These are phyloP conservation scores for Papilio demoleus DNA, from an alignment of 2,888 invertebrate genomes.

Conservation along the genomic window DNA sequence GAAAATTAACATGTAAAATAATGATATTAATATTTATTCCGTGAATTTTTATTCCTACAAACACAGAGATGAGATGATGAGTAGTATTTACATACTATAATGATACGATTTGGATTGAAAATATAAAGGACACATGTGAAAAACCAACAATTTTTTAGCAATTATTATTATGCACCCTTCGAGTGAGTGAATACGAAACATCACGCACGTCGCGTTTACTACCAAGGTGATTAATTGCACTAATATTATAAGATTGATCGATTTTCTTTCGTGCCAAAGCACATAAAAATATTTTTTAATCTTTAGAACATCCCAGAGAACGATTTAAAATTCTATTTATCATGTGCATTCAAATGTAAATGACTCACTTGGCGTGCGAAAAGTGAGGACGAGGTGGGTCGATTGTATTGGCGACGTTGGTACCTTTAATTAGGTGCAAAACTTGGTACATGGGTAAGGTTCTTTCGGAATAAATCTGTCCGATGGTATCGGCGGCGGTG, in stretches of 20 bases:
- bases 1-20: conserved; percentile 10
- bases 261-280: conserved; percentile 50
- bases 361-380: conserved; percentile 70
- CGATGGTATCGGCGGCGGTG: conserved; percentile 62
- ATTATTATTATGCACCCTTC: conserved; percentile 55
- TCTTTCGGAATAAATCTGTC: conserved; percentile 58
- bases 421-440: conserved; percentile 71
- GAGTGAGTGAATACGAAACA: conserved; percentile 57
- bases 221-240: conserved; percentile 76
- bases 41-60: background rate
- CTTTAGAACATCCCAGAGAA: conserved; percentile 57
- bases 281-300: conserved; percentile 58
- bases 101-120: background rate
- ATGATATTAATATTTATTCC: conserved; percentile 4
- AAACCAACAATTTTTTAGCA: conserved; percentile 21
- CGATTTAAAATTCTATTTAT: conserved; percentile 76
- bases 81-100: background rate
- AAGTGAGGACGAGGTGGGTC: conserved; percentile 49
- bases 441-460: conserved; percentile 60
- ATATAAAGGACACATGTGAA: conserved; percentile 19
- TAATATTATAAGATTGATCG: conserved; percentile 71
- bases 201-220: conserved; percentile 53
- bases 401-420: conserved; percentile 50
- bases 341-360: conserved; percentile 62
- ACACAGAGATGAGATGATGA: background rate